Evolutionary conservation across 2,113 vertebrate species (phyloP), one percentile per base, ranked within the genome.

Genomic region (Hyaena hyaena): DNA sequence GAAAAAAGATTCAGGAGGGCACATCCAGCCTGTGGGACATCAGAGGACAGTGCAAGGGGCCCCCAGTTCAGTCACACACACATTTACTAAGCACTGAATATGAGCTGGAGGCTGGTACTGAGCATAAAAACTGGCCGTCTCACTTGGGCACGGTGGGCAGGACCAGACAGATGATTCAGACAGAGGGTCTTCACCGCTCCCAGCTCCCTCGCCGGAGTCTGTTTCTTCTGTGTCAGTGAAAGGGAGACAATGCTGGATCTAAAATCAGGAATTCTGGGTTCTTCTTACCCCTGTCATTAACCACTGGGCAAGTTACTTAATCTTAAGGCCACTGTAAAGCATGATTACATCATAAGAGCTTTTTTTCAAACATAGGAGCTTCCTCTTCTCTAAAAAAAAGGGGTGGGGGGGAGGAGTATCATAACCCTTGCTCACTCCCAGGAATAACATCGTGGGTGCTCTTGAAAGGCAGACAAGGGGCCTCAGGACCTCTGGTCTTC

Each of bases 121-220:
- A 61, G 35, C 28, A 21, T 1, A 24, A 6, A 39, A 19, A 17
- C 61, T 24, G 55, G 55, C 23, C 15, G 5, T 4, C 24, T 31
- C 45, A 2, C 7, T n/a, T 4, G 33, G 4, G 45, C 2, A 11
- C 10, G 5, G 14, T 19, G 53, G 93, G 43, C 19, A 53, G 48
- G 50, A 28, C 16, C 31, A 53, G 63, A 26, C 0, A 48, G 58
- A 73, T 0, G 10, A 33, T 24, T 5, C 10, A 2, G 10, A 24
- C 1, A 10, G 14, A 4, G 16, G 16, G 28, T 50, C 26, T 9
- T 48, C 71, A 12, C 50, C 55, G 39, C 39, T 50, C 50, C 50
- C 50, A 33, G 2, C 4, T 50, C 28, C 0, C 11, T 12, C 45
- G 45, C 50, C 50, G 0, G 0, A 35, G 19, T 15, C 9, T 16